A percentile compares a stretch with the other conserved stretches of the same genome.
phyloP scores from a whole-genome alignment of 2,113 vertebrate species.

The Malaclemys terrapin region DNA sequence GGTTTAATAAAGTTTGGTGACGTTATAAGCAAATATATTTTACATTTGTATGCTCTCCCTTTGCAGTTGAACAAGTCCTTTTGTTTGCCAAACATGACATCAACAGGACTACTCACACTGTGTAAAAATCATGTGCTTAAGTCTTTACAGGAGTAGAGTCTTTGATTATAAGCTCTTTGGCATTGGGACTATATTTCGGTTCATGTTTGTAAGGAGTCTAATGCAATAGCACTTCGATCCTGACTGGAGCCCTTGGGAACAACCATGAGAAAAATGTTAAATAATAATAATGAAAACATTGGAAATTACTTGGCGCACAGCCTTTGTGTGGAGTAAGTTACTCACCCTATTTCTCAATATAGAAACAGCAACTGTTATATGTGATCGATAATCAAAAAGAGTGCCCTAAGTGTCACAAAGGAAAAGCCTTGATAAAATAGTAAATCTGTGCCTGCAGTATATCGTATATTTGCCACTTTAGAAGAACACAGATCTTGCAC shows the following conservation, averaged over 20 bases:
- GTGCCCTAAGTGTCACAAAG: background rate
- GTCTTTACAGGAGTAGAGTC: background rate
- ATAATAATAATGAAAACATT: background rate
- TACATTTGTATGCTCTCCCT: background rate
- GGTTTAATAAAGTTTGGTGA: conserved; percentile 46
- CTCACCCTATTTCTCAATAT: background rate
- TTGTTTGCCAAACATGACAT: conserved; percentile 1
- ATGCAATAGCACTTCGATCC: background rate
- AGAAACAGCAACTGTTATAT: background rate
- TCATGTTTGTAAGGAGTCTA: background rate
- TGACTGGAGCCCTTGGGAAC: background rate
- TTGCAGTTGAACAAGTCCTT: conserved; percentile 17
- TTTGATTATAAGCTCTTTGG: conserved; percentile 5
- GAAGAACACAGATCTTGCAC: background rate
- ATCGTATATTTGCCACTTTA: background rate
- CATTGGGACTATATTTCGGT: background rate
- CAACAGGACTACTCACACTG: background rate
- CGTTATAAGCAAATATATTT: conserved; percentile 19
- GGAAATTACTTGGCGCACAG: background rate
- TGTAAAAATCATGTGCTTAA: background rate
- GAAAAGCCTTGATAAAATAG: background rate
- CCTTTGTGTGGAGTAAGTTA: background rate
- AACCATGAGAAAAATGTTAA: background rate
- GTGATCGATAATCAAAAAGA: background rate
- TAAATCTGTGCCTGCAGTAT: background rate